Base-by-base conservation (phyloP, 2,888 invertebrate genomes). In the Drosophila mayaguana region DNA sequence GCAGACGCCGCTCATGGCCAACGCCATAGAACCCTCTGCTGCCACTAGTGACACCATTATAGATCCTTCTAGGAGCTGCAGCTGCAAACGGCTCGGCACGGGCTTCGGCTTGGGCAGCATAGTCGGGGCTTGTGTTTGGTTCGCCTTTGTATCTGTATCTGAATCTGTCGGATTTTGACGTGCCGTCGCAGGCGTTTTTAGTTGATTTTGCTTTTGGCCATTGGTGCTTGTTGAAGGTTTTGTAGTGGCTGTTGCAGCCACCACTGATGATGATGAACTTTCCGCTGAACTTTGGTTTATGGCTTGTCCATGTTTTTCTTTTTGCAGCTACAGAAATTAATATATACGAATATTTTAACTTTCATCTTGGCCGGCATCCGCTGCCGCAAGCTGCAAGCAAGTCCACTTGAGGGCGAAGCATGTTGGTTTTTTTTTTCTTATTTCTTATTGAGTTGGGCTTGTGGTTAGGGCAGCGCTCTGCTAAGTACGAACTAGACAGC, bases 231-330 rank as follows among this genome's bases (percentile, higher is more conserved):
- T 59, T 63, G 75, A 71, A 69, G 70, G 77, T 70, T 72, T 66
- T 63, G 65, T 69, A 72, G 74, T 75, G 70, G 72, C 63, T 78
- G 68, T 61, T 76, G 80, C 72, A 66, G 53, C 60, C 57, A 77
- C 72, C 82, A 79, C 81, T 81, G 72, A 78, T 76, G 69, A 74
- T 83, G 83, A 83, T 83, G 83, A 83, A 83, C 81, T 83, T 83
- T 82, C 77, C 65, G 68, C 68, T 64, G 69, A 81, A 83, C 81
- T 83, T 83, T 79, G 79, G 75, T 79, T 82, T 83, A 77, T 83
- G 83, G 81, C 68, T 83, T 75, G 75, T 71, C 69, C 38, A 70
- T 79, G 76, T 57, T 67, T 69, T 70, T 72, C 62, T 67, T 70
- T 75, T 75, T 76, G 57, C 16, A 50, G 22, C 32, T 32, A 46